These are phyloP conservation scores for Phasianus colchicus DNA, from an alignment of 2,113 vertebrate species.

Conservation along the genomic window DNA sequence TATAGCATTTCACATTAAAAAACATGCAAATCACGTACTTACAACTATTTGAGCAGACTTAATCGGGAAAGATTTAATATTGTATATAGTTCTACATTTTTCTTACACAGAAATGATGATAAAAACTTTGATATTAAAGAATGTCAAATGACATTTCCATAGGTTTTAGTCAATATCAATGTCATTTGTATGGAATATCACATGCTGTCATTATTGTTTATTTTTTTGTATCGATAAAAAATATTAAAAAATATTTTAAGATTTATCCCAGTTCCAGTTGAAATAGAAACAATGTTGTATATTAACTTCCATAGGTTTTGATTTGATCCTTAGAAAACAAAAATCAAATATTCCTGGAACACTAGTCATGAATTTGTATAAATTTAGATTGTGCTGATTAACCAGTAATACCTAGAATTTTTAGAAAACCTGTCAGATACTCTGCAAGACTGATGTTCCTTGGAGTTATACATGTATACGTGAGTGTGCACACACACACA, in stretches of 20 bases:
- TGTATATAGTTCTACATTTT: background rate
- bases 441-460: background rate
- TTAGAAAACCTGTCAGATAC: background rate
- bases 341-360: background rate
- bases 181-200: background rate
- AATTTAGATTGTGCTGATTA: background rate
- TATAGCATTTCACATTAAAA: background rate
- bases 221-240: background rate
- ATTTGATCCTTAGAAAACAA: background rate
- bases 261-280: background rate
- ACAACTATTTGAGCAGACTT: background rate
- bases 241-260: background rate
- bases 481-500: fast-evolving
- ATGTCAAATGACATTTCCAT: background rate
- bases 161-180: background rate
- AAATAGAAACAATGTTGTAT: background rate
- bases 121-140: background rate
- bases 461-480: background rate
- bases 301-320: background rate
- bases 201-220: background rate
- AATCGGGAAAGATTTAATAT: background rate
- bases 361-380: background rate
- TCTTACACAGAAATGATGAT: background rate
- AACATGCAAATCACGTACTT: background rate
- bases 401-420: background rate